Base-by-base conservation (phyloP, 2,113 vertebrate species). In the Lynx canadensis region DNA sequence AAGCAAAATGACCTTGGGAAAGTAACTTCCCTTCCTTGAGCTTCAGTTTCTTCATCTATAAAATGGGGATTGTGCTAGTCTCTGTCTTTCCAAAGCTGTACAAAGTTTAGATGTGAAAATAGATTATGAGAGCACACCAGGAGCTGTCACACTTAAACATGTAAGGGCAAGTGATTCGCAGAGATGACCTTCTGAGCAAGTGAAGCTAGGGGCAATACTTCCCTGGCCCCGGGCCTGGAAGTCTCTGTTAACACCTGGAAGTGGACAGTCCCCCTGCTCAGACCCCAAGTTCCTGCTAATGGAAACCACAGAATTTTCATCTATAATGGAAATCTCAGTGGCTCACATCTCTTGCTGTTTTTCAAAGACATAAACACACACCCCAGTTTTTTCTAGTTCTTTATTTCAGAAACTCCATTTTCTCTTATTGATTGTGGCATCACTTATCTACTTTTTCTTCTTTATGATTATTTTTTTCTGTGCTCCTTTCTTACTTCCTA, bases 361-460 rank as follows among this genome's bases (percentile, higher is more conserved):
- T 97, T 65, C 82, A 91, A 94, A 91, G 41, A 27, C 21, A 86
- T 89, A 89, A 84, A 52, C 63, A 81, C 52, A 89, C 31, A 66
- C 9, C 18, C 19, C 21, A 52, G 27, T 76, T 92, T 55, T 88
- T 88, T 68, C 73, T 80, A 65, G 74, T 92, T 95, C 23, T 91
- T 95, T 86, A 63, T 88, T 88, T 90, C 36, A 68, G 63, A 81
- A 96, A 96, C 19, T 85, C n/a, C 27, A 52, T 89, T 94, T 97
- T 85, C 23, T 95, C 11, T 82, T 94, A 95, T 94, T 96, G 80
- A 94, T 97, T 94, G 52, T 79, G 18, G n/a, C 74, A 93, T 93
- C n/a, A 63, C 36, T 21, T 45, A n/a, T 73, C 25, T n/a, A 29
- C 41, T 84, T 95, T 96, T 93, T 91, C 78, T 96, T 92, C 50